These are phyloP conservation scores for Pogonomyrmex californicus DNA, from an alignment of 1,140 invertebrate species.

Conservation along the genomic window DNA sequence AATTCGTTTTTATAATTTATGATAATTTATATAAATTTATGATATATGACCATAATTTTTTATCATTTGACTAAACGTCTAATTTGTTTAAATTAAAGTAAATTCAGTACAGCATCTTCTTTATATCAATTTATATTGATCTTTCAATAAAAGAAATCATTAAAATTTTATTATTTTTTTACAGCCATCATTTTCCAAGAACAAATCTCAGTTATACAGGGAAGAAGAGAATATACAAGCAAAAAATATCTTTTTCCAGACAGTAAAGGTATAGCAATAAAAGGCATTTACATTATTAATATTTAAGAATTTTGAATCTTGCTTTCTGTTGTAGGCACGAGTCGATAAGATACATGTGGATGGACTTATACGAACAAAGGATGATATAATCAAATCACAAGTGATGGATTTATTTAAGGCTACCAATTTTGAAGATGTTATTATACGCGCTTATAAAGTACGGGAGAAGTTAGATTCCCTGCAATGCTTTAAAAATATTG, in stretches of 20 bases:
- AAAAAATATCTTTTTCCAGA: constrained; percentile 72
- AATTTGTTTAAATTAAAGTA: constrained; percentile 14
- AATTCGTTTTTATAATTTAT: too few relatives aligned
- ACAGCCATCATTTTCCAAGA: constrained; percentile 47
- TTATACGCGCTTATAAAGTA: constrained; percentile 89
- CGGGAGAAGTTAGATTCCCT: constrained; percentile 91
- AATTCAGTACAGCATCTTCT: neutral
- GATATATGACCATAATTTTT: too few relatives aligned
- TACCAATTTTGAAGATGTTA: constrained; percentile 89
- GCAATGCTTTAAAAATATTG: constrained; percentile 94
- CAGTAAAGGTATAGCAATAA: constrained; percentile 75
- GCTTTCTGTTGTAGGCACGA: constrained; percentile 87
- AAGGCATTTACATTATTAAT: neutral
- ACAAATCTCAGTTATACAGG: constrained; percentile 47
- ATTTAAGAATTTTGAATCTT: neutral
- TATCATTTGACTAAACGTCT: neutral
- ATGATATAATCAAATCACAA: constrained; percentile 92
- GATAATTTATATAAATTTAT: too few relatives aligned
- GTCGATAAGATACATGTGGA: constrained; percentile 94
- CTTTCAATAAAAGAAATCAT: too few relatives aligned
- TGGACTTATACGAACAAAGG: constrained; percentile 93
- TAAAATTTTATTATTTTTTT: constrained; percentile 37
- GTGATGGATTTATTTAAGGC: constrained; percentile 92
- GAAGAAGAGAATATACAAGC: constrained; percentile 49
- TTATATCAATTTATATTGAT: too few relatives aligned